Conservation (phyloP, 1,140 invertebrate genomes). For the Hermatobates lingyangjiaoensis region DNA sequence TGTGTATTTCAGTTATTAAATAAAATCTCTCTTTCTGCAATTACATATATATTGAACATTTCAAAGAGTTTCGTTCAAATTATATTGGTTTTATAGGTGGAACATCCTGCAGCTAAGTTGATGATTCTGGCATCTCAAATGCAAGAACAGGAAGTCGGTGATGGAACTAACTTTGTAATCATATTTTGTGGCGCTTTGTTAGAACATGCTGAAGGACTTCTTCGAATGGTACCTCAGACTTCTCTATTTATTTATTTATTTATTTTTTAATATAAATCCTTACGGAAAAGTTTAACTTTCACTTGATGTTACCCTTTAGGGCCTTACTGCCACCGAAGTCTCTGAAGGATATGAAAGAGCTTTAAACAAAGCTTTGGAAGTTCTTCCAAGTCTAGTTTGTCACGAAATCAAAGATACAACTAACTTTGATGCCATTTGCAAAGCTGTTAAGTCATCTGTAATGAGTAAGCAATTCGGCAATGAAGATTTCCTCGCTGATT, state of each 20-base stretch:
- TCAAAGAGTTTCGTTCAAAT: too few relatives aligned
- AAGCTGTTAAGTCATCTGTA: conserved; percentile 53
- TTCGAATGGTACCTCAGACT: conserved; percentile 46
- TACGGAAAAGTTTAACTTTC: background rate
- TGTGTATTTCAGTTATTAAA: too few relatives aligned
- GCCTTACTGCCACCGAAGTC: conserved; percentile 88
- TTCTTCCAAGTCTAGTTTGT: conserved; percentile 59
- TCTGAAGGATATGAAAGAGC: conserved; percentile 88
- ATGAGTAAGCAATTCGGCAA: conserved; percentile 97
- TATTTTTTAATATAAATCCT: background rate
- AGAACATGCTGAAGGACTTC: conserved; percentile 76
- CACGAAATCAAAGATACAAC: conserved; percentile 63
- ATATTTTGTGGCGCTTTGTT: conserved; percentile 82
- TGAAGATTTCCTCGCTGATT: conserved; percentile 75
- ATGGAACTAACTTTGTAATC: conserved; percentile 97
- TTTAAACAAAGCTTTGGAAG: conserved; percentile 69
- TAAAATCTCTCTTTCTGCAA: too few relatives aligned
- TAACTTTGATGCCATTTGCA: conserved; percentile 44
- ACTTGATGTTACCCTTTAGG: conserved; percentile 30
- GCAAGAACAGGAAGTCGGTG: conserved; percentile 96
- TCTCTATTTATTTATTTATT: conserved; percentile 1
- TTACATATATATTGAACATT: too few relatives aligned
- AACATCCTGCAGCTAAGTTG: conserved; percentile 97
- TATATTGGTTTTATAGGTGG: conserved; percentile 33
- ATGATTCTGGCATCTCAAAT: conserved; percentile 91